Percentiles rank a stretch among this genome's conserved stretches.
Evolutionary conservation across 2,113 vertebrate genomes (phyloP).

Genomic region (Sula dactylatra): DNA sequence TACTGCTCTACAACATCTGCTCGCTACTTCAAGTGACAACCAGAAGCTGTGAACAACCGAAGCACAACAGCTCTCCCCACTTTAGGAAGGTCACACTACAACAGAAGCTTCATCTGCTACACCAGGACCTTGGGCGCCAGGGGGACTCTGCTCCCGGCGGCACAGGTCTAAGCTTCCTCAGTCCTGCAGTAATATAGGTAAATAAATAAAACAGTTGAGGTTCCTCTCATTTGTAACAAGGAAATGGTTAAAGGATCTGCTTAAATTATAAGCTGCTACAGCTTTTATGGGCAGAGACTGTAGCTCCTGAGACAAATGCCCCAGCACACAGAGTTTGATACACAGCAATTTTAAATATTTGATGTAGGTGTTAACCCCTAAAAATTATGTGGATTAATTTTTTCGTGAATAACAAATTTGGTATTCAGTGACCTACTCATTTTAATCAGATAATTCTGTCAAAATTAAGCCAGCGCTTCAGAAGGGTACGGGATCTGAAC

Average conservation of each 20-base stretch:
- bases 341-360: neutral
- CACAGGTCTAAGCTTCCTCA: neutral
- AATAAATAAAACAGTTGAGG: neutral
- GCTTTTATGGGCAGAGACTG: neutral
- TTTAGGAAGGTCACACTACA: neutral
- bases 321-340: neutral
- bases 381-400: neutral
- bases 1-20: neutral
- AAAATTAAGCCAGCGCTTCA: neutral
- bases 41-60: neutral
- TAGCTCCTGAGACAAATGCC: neutral
- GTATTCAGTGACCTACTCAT: neutral
- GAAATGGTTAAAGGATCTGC: neutral
- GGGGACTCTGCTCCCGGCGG: neutral
- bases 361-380: neutral
- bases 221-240: neutral
- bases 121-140: fast-evolving
- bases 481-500: neutral
- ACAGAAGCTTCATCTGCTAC: neutral
- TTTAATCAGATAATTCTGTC: neutral
- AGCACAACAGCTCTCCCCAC: neutral
- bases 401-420: neutral
- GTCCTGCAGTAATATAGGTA: neutral
- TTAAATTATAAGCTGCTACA: neutral
- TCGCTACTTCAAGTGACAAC: neutral